Percentiles rank a stretch among this genome's conserved stretches.
Conservation (phyloP, 2,797 vertebrate species). For the Rhinella marina region DNA sequence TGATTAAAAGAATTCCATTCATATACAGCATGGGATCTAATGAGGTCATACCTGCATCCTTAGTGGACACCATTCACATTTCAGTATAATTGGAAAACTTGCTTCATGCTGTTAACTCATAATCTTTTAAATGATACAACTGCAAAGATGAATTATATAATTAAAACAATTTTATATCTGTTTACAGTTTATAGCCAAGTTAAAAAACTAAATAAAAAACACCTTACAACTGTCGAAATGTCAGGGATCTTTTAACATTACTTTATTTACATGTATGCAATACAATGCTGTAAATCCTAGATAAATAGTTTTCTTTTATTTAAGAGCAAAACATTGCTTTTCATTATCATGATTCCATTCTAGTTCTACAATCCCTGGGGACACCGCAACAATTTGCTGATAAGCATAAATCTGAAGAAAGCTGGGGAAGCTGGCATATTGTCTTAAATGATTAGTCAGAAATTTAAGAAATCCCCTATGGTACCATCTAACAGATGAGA, state of each 20-base stretch:
- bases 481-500: slow-evolving; percentile 47
- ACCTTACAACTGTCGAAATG: not conserved
- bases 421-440: slow-evolving; percentile 42
- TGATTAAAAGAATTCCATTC: slow-evolving; percentile 55
- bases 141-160: slow-evolving; percentile 36
- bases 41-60: slow-evolving; percentile 52
- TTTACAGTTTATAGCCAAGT: slow-evolving; percentile 10
- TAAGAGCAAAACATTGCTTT: slow-evolving; percentile 18
- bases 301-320: slow-evolving; percentile 19
- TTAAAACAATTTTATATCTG: slow-evolving; percentile 28
- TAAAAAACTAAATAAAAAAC: not conserved
- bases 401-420: slow-evolving; percentile 29
- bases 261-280: not conserved
- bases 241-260: not conserved
- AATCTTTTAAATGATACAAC: slow-evolving; percentile 51
- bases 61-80: slow-evolving; percentile 56
- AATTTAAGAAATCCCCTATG: slow-evolving; percentile 49
- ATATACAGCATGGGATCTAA: slow-evolving; percentile 48
- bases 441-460: slow-evolving; percentile 41
- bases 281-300: not conserved
- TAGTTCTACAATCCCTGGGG: not conserved
- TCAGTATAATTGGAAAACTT: slow-evolving; percentile 57
- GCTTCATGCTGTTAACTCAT: slow-evolving; percentile 52
- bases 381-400: slow-evolving; percentile 40
- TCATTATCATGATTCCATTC: slow-evolving; percentile 4